Percentiles rank a stretch among this genome's conserved stretches.
These are phyloP conservation scores for Saxidomus purpurata DNA, from an alignment of 1,140 invertebrate genomes.

Conservation along the genomic window DNA sequence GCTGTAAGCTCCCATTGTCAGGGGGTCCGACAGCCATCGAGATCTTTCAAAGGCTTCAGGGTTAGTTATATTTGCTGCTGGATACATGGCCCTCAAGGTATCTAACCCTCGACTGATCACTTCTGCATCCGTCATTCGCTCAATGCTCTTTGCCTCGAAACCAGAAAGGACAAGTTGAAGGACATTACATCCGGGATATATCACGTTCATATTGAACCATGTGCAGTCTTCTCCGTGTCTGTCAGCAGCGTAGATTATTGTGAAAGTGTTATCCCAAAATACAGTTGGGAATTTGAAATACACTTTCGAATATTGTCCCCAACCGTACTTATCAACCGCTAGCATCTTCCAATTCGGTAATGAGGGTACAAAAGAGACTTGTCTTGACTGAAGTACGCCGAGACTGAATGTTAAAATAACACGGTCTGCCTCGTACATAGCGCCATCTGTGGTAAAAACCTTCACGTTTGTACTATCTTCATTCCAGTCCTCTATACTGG, in stretches of 20 bases:
- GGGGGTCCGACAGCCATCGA: not conserved
- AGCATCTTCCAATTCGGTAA: not conserved
- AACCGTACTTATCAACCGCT: constrained; percentile 13
- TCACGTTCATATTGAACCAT: constrained; percentile 10
- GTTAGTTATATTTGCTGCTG: not conserved
- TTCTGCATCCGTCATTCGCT: not conserved
- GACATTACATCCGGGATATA: constrained; percentile 17
- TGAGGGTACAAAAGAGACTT: not conserved
- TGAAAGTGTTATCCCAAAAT: constrained; percentile 19
- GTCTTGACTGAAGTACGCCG: constrained; percentile 22
- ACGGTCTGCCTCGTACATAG: constrained; percentile 3
- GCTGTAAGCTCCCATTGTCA: not conserved
- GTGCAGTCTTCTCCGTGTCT: not conserved
- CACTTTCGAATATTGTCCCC: not conserved
- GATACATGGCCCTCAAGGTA: not conserved
- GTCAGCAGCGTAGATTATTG: not conserved
- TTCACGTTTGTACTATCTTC: not conserved
- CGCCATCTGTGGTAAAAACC: not conserved
- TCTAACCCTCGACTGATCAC: not conserved
- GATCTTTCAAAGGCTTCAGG: not conserved
- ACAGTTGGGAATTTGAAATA: constrained; percentile 3
- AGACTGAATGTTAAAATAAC: constrained; percentile 45
- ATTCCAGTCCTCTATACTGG: not conserved
- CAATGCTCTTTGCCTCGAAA: not conserved
- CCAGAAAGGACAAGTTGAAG: not conserved